Percentiles rank a stretch among this genome's conserved stretches.
Conservation (phyloP, 2,888 invertebrate species). For the Nephrotoma appendiculata region DNA sequence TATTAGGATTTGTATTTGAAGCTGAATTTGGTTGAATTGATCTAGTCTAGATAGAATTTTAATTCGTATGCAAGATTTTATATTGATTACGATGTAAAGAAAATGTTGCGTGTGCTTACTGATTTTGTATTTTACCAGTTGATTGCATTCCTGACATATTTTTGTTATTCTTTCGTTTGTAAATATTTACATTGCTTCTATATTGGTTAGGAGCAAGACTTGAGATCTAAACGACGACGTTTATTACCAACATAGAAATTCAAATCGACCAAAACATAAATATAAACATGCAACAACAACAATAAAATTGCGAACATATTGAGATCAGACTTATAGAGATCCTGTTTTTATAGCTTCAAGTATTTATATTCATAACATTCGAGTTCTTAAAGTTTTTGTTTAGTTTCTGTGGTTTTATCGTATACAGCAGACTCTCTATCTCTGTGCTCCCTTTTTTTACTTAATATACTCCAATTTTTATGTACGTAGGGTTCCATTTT, state of each 20-base stretch:
- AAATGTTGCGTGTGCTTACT: neutral
- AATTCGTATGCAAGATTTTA: neutral
- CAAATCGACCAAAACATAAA: constrained; percentile 1
- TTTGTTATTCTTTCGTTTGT: neutral
- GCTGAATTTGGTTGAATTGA: neutral
- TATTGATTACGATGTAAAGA: neutral
- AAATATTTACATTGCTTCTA: neutral
- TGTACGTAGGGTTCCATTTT: neutral
- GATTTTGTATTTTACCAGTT: neutral
- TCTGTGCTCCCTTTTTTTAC: neutral
- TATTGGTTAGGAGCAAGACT: neutral
- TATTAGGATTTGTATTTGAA: neutral
- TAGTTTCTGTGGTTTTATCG: neutral
- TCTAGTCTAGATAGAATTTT: neutral
- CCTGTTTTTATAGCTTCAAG: constrained; percentile 3
- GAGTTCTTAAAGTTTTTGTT: neutral
- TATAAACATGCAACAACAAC: neutral
- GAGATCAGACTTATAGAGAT: constrained; percentile 4
- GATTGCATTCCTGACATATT: neutral
- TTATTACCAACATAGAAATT: neutral
- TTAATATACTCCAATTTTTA: neutral
- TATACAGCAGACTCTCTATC: neutral
- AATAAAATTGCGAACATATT: neutral
- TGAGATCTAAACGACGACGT: neutral
- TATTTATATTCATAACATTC: neutral